Evolutionary conservation across 2,888 invertebrate species (phyloP), one percentile per base, ranked within the genome.

Genomic region (Lottia gigantea): DNA sequence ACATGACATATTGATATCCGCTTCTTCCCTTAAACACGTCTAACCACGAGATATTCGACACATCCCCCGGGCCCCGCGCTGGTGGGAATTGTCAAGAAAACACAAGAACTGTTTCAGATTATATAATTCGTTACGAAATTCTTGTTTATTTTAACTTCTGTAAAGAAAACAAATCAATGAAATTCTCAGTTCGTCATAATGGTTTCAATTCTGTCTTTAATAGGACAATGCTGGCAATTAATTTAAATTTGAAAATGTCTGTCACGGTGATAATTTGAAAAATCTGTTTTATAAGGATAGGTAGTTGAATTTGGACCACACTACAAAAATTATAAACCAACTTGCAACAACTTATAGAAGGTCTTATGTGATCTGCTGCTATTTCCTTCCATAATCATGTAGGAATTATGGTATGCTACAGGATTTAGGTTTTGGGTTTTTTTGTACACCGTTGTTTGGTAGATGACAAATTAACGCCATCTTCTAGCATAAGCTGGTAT

Each of bases 1-100:
- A 55, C 55, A 55, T 55, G 55, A 55, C 55, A 55, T 55, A 23
- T 55, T 55, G 55, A 55, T 55, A 55, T 55, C 55, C 55, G 55
- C 55, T 55, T 55, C 55, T 19, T 55, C 55, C 55, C 55, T 4
- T 55, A 55, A 19, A 55, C 55, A 55, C 19, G 55, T 55, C 23
- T 23, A 23, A 23, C 55, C 23, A 55, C 55, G 55, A 55, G 55
- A 55, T 55, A 55, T 14, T 12, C 23, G 55, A 23, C 19, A 23
- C 55, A 19, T 55, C 55, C 55, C 55, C 8, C 55, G 55, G 55
- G 55, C 55, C 55, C 14, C 55, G 19, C 55, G 23, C 55, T 55
- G 55, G 55, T 55, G 55, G 55, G 55, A 55, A 55, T 55, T 23
- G 23, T 23, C 19, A 23, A 23, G 23, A 55, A 55, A 55, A 55